phyloP scores from a whole-genome alignment of 2,888 invertebrate species.

The Theretra japonica region DNA sequence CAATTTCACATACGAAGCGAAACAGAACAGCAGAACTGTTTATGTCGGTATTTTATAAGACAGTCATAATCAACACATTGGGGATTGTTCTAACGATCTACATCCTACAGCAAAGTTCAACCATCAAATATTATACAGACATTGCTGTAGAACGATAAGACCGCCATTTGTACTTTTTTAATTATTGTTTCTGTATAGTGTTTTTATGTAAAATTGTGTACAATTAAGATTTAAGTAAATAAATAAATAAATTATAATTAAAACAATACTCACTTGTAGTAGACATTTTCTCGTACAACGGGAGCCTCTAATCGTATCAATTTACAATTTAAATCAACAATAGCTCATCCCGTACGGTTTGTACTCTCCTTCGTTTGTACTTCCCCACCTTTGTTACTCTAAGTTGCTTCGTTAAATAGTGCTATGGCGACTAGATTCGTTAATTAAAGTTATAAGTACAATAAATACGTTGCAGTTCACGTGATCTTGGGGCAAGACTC shows the following conservation, averaged over 20 bases:
- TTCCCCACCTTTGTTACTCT: constrained; percentile 57
- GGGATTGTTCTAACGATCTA: no score
- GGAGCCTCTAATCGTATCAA: constrained; percentile 75
- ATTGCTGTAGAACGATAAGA: no score
- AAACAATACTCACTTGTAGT: constrained; percentile 73
- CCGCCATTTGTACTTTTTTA: no score
- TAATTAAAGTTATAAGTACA: constrained; percentile 73
- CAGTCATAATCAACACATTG: no score
- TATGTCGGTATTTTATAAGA: no score
- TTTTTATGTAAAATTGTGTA: no score
- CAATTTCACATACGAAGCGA: neutral
- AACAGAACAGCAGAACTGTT: neutral
- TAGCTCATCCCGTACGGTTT: constrained; percentile 62
- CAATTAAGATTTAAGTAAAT: no score
- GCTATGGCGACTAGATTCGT: constrained; percentile 84
- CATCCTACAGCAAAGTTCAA: no score
- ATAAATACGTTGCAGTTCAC: constrained; percentile 78
- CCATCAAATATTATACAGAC: no score
- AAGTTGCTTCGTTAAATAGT: constrained; percentile 78
- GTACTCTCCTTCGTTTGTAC: constrained; percentile 64
- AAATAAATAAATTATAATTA: no score
- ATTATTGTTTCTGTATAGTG: no score
- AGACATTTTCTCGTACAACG: constrained; percentile 69
- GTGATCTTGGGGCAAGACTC: constrained; percentile 71
- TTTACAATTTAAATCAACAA: constrained; percentile 74